Conservation (phyloP, 2,113 vertebrate species). For the Actinemys pallida region DNA sequence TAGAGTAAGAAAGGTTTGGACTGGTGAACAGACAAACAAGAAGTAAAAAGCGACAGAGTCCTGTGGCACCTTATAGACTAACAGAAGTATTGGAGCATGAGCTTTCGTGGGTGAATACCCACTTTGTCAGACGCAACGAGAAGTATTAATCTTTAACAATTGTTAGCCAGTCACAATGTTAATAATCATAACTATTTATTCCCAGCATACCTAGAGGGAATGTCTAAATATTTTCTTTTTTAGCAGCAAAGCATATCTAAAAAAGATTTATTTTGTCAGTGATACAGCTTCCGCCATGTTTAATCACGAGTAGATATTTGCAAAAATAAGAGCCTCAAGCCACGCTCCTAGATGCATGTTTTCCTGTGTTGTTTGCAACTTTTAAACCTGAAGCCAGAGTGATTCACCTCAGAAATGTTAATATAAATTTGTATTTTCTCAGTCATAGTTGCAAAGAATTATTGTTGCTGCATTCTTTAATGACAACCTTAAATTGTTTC, state of each 20-base stretch:
- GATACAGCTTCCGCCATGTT: not conserved
- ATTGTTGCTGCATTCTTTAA: not conserved
- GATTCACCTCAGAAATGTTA: not conserved
- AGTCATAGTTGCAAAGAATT: not conserved
- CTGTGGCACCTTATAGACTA: too few species aligned
- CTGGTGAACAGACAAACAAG: not conserved
- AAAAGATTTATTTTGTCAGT: not conserved
- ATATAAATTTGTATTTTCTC: constrained; percentile 24
- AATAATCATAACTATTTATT: not conserved
- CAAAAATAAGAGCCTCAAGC: constrained; percentile 19
- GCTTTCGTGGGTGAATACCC: too few species aligned
- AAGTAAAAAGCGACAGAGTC: not conserved
- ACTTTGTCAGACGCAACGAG: too few species aligned
- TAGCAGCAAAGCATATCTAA: not conserved
- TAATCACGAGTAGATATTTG: not conserved
- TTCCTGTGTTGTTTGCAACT: not conserved
- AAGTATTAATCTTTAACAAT: constrained; percentile 3
- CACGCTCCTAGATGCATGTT: not conserved
- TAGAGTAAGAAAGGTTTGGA: constrained; percentile 17
- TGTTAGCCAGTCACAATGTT: not conserved
- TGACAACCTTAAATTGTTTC: not conserved
- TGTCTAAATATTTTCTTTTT: not conserved
- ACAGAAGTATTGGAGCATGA: too few species aligned
- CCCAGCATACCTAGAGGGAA: not conserved
- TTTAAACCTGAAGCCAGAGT: constrained; percentile 15